Percentiles rank a stretch among this genome's conserved stretches.
Conservation (phyloP, 1,140 invertebrate species). For the Drosophila lini region DNA sequence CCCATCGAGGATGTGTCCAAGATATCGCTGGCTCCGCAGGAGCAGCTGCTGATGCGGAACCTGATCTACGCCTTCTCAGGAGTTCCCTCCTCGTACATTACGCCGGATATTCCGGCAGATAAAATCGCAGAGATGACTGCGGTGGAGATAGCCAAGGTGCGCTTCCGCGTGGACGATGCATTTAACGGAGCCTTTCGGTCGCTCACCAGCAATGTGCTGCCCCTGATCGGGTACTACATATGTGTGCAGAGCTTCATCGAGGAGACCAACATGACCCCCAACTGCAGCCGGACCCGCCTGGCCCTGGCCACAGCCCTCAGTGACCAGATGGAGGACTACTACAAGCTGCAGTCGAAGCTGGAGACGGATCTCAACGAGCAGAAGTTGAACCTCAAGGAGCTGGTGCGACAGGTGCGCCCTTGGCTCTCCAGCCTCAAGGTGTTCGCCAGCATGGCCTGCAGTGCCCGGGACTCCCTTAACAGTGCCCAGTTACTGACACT, state of each 20-base stretch:
- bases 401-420: slow-evolving; percentile 58
- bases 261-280: slow-evolving; percentile 41
- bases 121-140: slow-evolving; percentile 28
- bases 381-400: slow-evolving; percentile 44
- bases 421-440: slow-evolving; percentile 46
- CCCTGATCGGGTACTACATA: slow-evolving; percentile 58
- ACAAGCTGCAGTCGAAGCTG: slow-evolving; percentile 51
- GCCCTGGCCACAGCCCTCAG: slow-evolving; percentile 38
- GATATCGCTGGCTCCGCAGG: slow-evolving; percentile 38
- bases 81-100: slow-evolving; percentile 56
- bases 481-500: slow-evolving; percentile 49
- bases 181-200: slow-evolving; percentile 47
- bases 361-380: slow-evolving; percentile 45
- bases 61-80: slow-evolving; percentile 71
- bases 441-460: slow-evolving; percentile 25
- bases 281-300: slow-evolving; percentile 16
- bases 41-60: slow-evolving; percentile 55
- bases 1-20: slow-evolving; percentile 53
- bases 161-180: slow-evolving; percentile 51
- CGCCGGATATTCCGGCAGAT: slow-evolving; percentile 34
- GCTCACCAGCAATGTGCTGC: slow-evolving; percentile 48
- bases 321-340: slow-evolving; percentile 44
- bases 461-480: slow-evolving; percentile 18
- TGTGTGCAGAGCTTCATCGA: slow-evolving; percentile 65
- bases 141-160: slow-evolving; percentile 41